Conservation (phyloP, 2,113 vertebrate genomes). For the Cricetomys ansorgei region DNA sequence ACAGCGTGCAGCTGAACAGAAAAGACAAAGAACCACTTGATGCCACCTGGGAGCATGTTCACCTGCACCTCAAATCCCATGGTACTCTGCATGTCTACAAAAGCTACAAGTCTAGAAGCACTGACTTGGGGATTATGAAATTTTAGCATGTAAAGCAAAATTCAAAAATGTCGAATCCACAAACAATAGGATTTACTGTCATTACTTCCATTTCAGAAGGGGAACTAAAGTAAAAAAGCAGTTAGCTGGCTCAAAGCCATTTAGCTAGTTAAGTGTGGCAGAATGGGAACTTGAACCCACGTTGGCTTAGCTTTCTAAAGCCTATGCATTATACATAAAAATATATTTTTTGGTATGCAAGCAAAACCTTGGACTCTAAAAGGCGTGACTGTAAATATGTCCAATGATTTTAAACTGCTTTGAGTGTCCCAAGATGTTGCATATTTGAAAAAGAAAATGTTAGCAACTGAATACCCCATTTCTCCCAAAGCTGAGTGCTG, state of each 20-base stretch:
- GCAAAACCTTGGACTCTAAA: not conserved
- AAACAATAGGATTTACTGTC: not conserved
- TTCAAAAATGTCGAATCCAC: not conserved
- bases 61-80: not conserved
- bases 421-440: not conserved
- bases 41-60: not conserved
- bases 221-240: not conserved
- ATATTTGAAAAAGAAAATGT: not conserved
- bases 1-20: not conserved
- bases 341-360: not conserved
- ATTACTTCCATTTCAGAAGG: not conserved
- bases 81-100: not conserved
- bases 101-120: not conserved
- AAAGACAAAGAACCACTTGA: not conserved
- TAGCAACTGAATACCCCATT: not conserved
- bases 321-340: not conserved
- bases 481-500: slow-evolving; percentile 1
- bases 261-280: not conserved
- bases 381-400: not conserved
- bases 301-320: not conserved
- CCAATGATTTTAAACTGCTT: not conserved
- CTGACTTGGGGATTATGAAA: not conserved
- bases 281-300: not conserved
- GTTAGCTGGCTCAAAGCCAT: not conserved
- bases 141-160: not conserved